These are phyloP conservation scores for Crax fasciolata DNA, from an alignment of 2,797 vertebrate genomes.

Conservation along the genomic window DNA sequence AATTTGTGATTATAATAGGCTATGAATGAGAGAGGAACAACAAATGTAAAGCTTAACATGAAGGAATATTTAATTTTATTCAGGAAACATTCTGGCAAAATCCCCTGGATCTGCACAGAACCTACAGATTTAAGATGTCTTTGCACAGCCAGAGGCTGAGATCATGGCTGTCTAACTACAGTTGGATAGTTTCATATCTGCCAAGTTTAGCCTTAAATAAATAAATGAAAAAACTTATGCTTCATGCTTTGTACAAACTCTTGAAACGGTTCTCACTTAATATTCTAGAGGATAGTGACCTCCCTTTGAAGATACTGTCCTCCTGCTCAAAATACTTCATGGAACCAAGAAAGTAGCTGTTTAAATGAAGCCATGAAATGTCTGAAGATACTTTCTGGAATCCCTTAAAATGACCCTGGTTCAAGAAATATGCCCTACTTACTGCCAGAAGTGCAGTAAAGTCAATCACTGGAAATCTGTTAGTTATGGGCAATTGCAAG, in stretches of 20 bases:
- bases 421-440: conserved; percentile 33
- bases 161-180: conserved; percentile 72
- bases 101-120: conserved; percentile 61
- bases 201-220: conserved; percentile 76
- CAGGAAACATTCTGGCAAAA: conserved; percentile 66
- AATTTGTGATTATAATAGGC: not conserved
- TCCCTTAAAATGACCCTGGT: conserved; percentile 53
- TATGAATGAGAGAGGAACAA: not conserved
- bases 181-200: conserved; percentile 66
- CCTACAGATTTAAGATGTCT: conserved; percentile 72
- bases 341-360: not conserved
- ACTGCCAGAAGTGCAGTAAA: conserved; percentile 40
- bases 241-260: conserved; percentile 58
- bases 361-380: conserved; percentile 37
- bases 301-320: conserved; percentile 28
- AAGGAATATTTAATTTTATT: conserved; percentile 65
- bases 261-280: conserved; percentile 46
- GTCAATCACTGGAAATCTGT: conserved; percentile 59
- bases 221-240: conserved; percentile 62
- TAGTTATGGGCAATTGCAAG: conserved; percentile 56
- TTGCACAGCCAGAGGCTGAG: conserved; percentile 73
- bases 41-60: not conserved
- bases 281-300: conserved; percentile 34
- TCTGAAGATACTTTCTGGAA: conserved; percentile 39
- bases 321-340: conserved; percentile 18